phyloP scores from a whole-genome alignment of 2,113 vertebrate species.

The Antidorcas marsupialis region DNA sequence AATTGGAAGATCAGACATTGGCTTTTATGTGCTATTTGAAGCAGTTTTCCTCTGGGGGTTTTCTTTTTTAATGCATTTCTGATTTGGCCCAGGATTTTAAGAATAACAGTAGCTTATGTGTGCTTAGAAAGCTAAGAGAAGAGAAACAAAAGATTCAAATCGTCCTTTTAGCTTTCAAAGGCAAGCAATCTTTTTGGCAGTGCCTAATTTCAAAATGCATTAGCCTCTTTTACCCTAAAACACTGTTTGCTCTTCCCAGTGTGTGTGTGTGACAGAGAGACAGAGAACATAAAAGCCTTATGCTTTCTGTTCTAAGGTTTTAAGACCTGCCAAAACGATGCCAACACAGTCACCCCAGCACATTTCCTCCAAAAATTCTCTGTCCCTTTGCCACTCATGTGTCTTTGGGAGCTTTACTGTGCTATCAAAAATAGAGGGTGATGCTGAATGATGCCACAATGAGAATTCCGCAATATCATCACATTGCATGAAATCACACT shows the following conservation, averaged over 20 bases:
- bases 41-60: not conserved
- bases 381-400: not conserved
- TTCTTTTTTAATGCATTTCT: slow-evolving; percentile 22
- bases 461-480: not conserved
- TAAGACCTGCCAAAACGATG: not conserved
- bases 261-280: not conserved
- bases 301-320: not conserved
- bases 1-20: not conserved
- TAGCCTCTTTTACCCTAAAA: slow-evolving; percentile 24
- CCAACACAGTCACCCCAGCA: not conserved
- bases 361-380: not conserved
- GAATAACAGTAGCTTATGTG: not conserved
- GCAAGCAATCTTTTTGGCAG: not conserved
- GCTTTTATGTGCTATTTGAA: not conserved
- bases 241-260: not conserved
- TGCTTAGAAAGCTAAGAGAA: slow-evolving; percentile 22
- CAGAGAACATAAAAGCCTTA: not conserved
- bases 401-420: not conserved
- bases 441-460: not conserved
- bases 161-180: slow-evolving; percentile 53
- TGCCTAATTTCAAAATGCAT: not conserved
- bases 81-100: slow-evolving; percentile 29
- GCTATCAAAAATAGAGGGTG: not conserved
- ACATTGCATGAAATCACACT: not conserved
- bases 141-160: slow-evolving; percentile 39